These are phyloP conservation scores for Seira musarum DNA, from an alignment of 2,888 invertebrate genomes.

Conservation along the genomic window DNA sequence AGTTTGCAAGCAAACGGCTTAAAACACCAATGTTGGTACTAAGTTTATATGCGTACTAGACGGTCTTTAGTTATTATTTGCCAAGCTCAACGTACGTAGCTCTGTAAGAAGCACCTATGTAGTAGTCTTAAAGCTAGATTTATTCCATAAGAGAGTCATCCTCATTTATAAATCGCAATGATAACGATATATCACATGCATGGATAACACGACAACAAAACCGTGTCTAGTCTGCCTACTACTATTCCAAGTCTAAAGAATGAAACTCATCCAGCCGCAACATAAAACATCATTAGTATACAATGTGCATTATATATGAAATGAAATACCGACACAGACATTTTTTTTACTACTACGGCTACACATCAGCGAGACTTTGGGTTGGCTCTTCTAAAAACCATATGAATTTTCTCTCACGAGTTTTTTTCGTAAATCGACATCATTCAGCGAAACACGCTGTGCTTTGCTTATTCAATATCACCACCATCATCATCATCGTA, in stretches of 20 bases:
- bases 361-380: neutral
- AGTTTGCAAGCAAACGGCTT: too few relatives aligned
- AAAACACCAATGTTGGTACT: too few relatives aligned
- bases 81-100: too few relatives aligned
- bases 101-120: too few relatives aligned
- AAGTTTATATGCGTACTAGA: too few relatives aligned
- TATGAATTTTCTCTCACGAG: constrained; percentile 40
- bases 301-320: neutral
- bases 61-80: too few relatives aligned
- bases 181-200: constrained; percentile 11
- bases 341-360: constrained; percentile 16
- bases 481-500: constrained; percentile 17
- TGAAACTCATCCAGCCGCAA: constrained; percentile 55
- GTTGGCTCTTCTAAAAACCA: neutral
- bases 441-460: constrained; percentile 3
- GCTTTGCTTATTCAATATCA: constrained; percentile 1
- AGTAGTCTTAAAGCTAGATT: too few relatives aligned
- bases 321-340: neutral
- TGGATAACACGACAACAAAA: constrained; percentile 22
- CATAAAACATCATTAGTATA: constrained; percentile 15
- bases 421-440: constrained; percentile 18
- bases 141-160: neutral
- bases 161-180: constrained; percentile 5
- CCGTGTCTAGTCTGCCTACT: constrained; percentile 7
- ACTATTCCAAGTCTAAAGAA: neutral